These are phyloP conservation scores for Thryonomys swinderianus DNA, from an alignment of 2,113 vertebrate genomes.

Conservation along the genomic window DNA sequence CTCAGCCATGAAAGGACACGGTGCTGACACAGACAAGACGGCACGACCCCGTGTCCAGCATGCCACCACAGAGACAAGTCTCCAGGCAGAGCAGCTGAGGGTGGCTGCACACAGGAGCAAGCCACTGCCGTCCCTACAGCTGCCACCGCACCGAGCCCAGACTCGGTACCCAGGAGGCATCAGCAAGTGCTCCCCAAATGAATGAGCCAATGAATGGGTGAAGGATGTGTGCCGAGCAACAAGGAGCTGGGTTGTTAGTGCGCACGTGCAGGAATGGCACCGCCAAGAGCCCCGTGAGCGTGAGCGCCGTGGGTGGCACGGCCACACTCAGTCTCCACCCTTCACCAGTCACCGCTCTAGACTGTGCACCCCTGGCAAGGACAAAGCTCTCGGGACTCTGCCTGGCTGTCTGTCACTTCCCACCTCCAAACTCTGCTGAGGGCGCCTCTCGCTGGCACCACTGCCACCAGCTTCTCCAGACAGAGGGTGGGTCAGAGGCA, in stretches of 20 bases:
- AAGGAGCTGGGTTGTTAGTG: neutral
- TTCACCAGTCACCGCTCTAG: neutral
- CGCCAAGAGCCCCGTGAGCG: neutral
- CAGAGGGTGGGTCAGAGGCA: conserved; percentile 41
- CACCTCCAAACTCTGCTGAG: neutral
- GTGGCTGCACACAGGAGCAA: neutral
- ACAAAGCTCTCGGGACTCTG: neutral
- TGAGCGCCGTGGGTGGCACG: neutral
- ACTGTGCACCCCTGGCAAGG: accelerated
- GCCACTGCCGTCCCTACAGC: neutral
- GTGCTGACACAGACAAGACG: neutral
- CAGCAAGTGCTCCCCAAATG: neutral
- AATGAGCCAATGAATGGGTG: neutral
- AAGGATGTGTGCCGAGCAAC: neutral
- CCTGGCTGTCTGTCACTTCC: neutral
- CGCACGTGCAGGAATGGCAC: neutral
- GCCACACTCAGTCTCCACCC: neutral
- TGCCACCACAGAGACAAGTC: neutral
- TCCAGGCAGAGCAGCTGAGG: neutral
- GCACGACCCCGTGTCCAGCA: neutral
- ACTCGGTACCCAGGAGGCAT: neutral
- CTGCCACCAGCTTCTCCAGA: conserved; percentile 73
- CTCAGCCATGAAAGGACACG: neutral
- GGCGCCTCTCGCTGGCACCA: neutral
- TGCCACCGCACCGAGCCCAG: neutral